Percentiles rank a stretch among this genome's conserved stretches.
Conservation (phyloP, 2,888 invertebrate genomes). For the Heteropelma amictum region DNA sequence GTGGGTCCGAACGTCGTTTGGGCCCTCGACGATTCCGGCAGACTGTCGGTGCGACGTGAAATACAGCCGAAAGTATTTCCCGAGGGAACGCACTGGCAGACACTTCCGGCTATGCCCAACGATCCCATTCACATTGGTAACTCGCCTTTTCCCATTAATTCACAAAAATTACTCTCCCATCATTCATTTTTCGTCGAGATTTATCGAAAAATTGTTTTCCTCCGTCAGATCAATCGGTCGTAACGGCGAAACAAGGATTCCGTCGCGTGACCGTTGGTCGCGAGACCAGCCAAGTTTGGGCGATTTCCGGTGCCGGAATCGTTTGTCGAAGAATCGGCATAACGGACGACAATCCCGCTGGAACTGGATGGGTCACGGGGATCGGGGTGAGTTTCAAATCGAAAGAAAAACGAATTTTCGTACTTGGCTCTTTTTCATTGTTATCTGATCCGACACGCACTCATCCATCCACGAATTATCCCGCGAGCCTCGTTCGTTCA, state of each 20-base stretch:
- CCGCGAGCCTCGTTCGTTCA: background rate
- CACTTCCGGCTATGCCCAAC: conserved; percentile 81
- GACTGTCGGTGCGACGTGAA: conserved; percentile 88
- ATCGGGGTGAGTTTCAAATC: conserved; percentile 79
- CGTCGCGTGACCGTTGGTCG: conserved; percentile 85
- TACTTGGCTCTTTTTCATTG: too few species aligned
- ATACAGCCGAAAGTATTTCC: conserved; percentile 85
- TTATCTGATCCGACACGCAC: too few species aligned
- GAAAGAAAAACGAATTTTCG: too few species aligned
- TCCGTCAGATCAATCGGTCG: conserved; percentile 70
- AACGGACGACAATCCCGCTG: conserved; percentile 85
- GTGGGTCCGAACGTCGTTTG: conserved; percentile 87
- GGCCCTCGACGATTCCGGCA: conserved; percentile 87
- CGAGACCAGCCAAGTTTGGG: conserved; percentile 85
- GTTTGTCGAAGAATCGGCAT: conserved; percentile 87
- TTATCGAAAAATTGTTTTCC: too few species aligned
- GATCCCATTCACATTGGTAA: conserved; percentile 81
- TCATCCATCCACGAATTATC: too few species aligned
- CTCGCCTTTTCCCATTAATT: conserved; percentile 14
- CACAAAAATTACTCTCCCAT: background rate
- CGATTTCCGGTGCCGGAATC: conserved; percentile 84
- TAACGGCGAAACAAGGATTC: conserved; percentile 80
- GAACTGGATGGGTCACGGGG: conserved; percentile 88
- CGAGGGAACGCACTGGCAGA: conserved; percentile 92
- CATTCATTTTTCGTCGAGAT: background rate